These are phyloP conservation scores for Tetrapedia diversipes DNA, from an alignment of 2,888 invertebrate genomes.

Conservation along the genomic window DNA sequence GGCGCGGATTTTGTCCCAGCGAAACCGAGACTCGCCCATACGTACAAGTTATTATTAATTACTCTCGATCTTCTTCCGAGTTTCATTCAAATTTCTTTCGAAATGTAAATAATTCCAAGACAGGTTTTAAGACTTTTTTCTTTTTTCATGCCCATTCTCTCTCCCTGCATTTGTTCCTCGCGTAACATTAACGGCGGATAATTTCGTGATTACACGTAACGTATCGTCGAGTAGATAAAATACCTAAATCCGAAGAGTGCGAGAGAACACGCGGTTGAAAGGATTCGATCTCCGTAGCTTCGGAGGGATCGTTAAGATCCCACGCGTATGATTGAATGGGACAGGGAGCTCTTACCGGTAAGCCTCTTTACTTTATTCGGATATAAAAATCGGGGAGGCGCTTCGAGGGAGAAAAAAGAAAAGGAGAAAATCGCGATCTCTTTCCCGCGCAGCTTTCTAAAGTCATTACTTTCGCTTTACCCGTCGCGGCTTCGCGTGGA, in stretches of 20 bases:
- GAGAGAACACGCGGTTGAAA: conserved; percentile 12
- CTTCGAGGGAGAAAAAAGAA: conserved; percentile 1
- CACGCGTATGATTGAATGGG: conserved; percentile 35
- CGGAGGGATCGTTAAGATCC: conserved; percentile 27
- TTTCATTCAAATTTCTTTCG: no score
- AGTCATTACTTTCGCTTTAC: conserved; percentile 48
- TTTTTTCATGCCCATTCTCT: no score
- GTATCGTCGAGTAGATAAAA: background rate
- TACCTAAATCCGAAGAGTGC: background rate
- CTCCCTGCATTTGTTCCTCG: background rate
- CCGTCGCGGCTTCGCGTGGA: conserved; percentile 12
- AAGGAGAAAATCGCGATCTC: conserved; percentile 15
- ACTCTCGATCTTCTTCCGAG: background rate
- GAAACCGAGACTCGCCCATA: conserved; percentile 22
- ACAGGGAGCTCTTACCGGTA: conserved; percentile 18
- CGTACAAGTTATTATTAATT: conserved; percentile 29
- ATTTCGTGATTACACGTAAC: background rate
- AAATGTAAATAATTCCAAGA: no score
- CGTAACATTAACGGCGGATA: background rate
- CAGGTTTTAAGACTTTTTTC: no score
- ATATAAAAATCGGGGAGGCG: conserved; percentile 41
- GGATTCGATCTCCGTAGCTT: conserved; percentile 33
- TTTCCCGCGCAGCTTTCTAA: conserved; percentile 46
- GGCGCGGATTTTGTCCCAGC: conserved; percentile 18
- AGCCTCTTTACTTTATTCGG: conserved; percentile 59